phyloP scores from a whole-genome alignment of 2,113 vertebrate genomes.

The Amazona vittata region DNA sequence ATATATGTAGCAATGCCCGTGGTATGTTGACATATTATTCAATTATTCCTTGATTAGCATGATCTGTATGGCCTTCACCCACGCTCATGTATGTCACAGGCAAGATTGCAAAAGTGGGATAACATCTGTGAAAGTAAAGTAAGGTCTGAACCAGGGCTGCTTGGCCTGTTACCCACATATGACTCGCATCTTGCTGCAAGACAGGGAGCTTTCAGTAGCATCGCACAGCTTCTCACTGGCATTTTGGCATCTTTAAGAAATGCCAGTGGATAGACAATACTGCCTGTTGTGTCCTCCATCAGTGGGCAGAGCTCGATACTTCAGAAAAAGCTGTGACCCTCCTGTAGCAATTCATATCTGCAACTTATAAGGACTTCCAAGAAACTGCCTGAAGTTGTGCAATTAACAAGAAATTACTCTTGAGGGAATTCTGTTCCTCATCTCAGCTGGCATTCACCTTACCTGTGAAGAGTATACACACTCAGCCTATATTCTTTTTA shows the following conservation, averaged over 20 bases:
- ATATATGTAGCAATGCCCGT: neutral
- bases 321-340: neutral
- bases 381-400: neutral
- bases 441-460: slow-evolving; percentile 3
- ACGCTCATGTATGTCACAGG: neutral
- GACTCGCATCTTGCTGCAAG: neutral
- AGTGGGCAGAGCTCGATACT: neutral
- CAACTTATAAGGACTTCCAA: neutral
- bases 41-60: neutral
- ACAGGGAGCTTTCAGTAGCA: neutral
- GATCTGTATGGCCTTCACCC: neutral
- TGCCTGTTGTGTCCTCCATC: neutral
- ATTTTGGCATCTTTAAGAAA: neutral
- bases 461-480: neutral
- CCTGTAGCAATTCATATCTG: neutral
- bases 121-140: neutral
- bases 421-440: neutral
- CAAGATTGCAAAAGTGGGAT: neutral
- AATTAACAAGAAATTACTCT: slow-evolving; percentile 41
- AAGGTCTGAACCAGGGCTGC: neutral
- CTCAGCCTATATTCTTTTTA: neutral
- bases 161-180: neutral
- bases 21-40: neutral
- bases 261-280: neutral
- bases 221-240: neutral